Base-by-base conservation (phyloP, 1,140 invertebrate genomes). In the Maniola jurtina region DNA sequence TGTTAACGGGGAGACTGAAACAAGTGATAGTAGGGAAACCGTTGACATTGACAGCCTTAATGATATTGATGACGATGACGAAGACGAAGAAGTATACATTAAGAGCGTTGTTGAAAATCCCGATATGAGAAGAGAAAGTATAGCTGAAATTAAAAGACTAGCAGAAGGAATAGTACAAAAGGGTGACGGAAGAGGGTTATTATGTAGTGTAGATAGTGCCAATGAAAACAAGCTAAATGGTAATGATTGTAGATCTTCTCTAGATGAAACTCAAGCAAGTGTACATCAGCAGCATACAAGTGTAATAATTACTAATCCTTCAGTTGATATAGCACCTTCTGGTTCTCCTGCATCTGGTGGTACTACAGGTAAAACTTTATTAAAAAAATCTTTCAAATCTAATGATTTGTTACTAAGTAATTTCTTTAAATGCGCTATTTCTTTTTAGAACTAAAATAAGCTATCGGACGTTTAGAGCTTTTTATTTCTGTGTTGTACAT, bases 251-350 rank as follows among this genome's bases (percentile, higher is more conserved):
- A 82, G 38, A 9, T 48, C 78, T 2, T 79, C 80, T 3, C 55
- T 83, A 10, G 83, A 88, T 62, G 86, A 89, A 52, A 68, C 34
- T 61, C 75, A 70, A 38, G 67, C 66, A 0, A 77, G 61, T 33
- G 65, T 77, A 15, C 79, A 76, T 10, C 80, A 80, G 45, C 83
- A 86, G 63, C 85, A 88, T 68, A 92, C 91, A 0, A 93, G 93
- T 64, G 94, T 94, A 2, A 94, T 94, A 71, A 92, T 94, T 2
- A 94, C 93, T 0, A 93, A 94, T 75, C 93, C 94, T 0, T 94
- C 93, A 13, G 92, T 94, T 14, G 94, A 94, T 78, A 89, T 94
- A 15, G 89, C 85, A 7, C 77, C 83, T 11, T 80, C 78, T 52
- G 83, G 81, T 10, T 91, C 89, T 6, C 91, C 91, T 13, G 86